Base-by-base conservation (phyloP, 2,797 vertebrate species). In the Nannoperca obscura region DNA sequence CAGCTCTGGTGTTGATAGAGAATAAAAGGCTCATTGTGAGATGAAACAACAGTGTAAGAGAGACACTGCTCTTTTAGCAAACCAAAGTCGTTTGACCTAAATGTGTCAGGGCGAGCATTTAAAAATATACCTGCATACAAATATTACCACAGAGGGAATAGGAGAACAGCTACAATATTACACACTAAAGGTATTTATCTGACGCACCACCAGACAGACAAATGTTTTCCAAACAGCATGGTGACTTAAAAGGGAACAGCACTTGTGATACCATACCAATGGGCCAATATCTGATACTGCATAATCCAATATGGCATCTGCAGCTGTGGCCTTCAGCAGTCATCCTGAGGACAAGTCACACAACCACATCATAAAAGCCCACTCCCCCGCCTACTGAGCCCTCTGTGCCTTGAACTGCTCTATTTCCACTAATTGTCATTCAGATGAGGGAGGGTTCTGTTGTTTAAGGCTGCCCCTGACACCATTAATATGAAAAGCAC, bases 371-470 rank as follows among this genome's bases (percentile, higher is more conserved):
- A 80, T 54, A 75, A 83, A 87, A 66, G 17, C 67, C 62, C 70
- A 62, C 78, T 27, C 69, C 24, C 68, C 71, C 78, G 2, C 65
- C 63, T 2, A 5, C 78, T 9, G 22, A 60, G 57, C 50, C n/a
- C 59, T 53, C 65, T 1, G 8, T 59, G 83, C 77, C 71, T 63
- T 24, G 4, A 78, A 70, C 68, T 82, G 88, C 86, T 82, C 84
- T 86, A 92, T 93, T 94, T 93, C 89, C 91, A 92, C 83, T 62
- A 46, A 92, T 94, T 95, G 87, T 94, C 80, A 94, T 94, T 94
- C 82, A 91, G 91, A 94, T 93, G 77, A 89, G 83, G 52, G 66
- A 42, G 76, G 76, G 50, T 27, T 61, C 74, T 85, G 86, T 87
- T 93, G 89, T 93, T 87, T 78, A 83, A 88, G 59, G 63, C 46